Evolutionary conservation across 2,888 invertebrate genomes (phyloP).

Genomic region (Cyclophora punctaria): DNA sequence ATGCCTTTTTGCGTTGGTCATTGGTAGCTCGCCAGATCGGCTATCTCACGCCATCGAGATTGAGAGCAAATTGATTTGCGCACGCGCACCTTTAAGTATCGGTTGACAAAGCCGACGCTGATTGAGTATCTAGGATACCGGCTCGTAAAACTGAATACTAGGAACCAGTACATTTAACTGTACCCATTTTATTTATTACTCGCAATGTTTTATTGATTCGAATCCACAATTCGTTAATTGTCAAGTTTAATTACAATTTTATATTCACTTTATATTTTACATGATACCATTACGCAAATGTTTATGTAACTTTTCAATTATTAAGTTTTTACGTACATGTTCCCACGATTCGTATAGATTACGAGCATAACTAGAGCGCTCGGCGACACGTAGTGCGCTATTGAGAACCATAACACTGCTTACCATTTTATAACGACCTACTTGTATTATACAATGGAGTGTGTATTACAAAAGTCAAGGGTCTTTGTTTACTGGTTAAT

Average conservation of each 20-base stretch:
- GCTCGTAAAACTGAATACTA: constrained; percentile 1
- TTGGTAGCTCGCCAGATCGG: constrained; percentile 47
- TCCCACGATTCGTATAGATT: constrained; percentile 52
- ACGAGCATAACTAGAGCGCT: constrained; percentile 50
- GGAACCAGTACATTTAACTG: constrained; percentile 1
- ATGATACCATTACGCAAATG: background rate
- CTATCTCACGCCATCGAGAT: constrained; percentile 52
- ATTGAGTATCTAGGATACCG: constrained; percentile 31
- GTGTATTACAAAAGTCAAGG: constrained; percentile 21
- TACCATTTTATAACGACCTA: constrained; percentile 36
- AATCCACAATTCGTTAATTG: background rate
- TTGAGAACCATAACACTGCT: constrained; percentile 40
- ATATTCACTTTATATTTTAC: background rate
- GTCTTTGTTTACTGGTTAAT: constrained; percentile 34
- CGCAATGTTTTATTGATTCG: constrained; percentile 4
- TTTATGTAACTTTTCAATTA: background rate
- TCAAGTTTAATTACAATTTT: background rate
- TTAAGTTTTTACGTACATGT: constrained; percentile 29
- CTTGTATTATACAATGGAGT: constrained; percentile 15
- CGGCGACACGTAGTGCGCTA: constrained; percentile 55
- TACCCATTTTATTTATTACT: constrained; percentile 2
- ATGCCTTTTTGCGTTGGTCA: constrained; percentile 3
- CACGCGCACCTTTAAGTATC: constrained; percentile 47
- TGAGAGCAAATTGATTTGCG: constrained; percentile 57
- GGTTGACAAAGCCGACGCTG: constrained; percentile 45